Conservation (phyloP, 2,113 vertebrate species). For the Microcebus tavaratra region DNA sequence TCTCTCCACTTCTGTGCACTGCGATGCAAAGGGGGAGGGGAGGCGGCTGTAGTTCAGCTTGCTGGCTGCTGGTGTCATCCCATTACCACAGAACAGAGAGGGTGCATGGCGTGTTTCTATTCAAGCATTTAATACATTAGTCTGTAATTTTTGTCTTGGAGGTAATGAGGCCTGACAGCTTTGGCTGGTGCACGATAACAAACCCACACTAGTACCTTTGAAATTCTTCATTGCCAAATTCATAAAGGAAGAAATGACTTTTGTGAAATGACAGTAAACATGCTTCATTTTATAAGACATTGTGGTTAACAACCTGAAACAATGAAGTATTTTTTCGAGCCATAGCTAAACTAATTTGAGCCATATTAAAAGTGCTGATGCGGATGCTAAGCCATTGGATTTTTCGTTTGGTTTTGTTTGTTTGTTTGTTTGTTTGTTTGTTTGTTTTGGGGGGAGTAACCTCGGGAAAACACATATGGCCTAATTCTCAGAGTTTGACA, state of each 20-base stretch:
- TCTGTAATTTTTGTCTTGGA: slow-evolving; percentile 85
- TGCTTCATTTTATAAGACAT: slow-evolving; percentile 82
- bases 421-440: neutral
- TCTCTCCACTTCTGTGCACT: neutral
- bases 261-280: slow-evolving; percentile 80
- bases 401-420: neutral
- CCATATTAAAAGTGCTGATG: slow-evolving; percentile 74
- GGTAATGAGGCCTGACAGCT: slow-evolving; percentile 86
- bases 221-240: slow-evolving; percentile 84
- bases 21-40: neutral
- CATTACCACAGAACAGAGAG: neutral
- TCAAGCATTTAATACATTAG: slow-evolving; percentile 76
- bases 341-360: slow-evolving; percentile 80
- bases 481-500: neutral
- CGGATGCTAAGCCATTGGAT: slow-evolving; percentile 53
- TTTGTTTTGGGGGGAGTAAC: neutral
- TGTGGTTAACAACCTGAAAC: slow-evolving; percentile 84
- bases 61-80: slow-evolving; percentile 76
- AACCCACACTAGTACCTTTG: slow-evolving; percentile 80
- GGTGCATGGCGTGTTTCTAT: neutral
- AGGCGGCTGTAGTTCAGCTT: slow-evolving; percentile 53
- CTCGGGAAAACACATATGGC: neutral
- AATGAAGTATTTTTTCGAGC: slow-evolving; percentile 69
- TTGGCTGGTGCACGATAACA: slow-evolving; percentile 81
- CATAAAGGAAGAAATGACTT: slow-evolving; percentile 82